These are phyloP conservation scores for Pempheris klunzingeri DNA, from an alignment of 2,797 vertebrate species.

Conservation along the genomic window DNA sequence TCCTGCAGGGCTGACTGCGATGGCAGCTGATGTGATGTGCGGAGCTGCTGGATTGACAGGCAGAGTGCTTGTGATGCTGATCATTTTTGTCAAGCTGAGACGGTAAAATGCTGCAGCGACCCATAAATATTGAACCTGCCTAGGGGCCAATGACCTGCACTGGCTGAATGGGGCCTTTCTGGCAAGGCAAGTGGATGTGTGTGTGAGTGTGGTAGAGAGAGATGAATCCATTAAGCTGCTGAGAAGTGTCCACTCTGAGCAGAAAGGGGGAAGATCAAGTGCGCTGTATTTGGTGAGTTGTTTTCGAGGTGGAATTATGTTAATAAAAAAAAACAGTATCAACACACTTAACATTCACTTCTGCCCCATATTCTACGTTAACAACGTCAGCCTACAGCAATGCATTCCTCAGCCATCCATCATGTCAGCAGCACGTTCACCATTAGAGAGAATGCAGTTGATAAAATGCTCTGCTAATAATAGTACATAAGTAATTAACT, in stretches of 20 bases:
- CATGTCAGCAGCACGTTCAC: constrained; percentile 4
- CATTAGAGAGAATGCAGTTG: not conserved
- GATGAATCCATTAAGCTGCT: constrained; percentile 50
- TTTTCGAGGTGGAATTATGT: constrained; percentile 36
- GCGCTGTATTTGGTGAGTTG: constrained; percentile 29
- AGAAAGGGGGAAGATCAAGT: constrained; percentile 44
- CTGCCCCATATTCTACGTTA: not conserved
- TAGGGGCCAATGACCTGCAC: constrained; percentile 67
- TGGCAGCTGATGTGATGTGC: constrained; percentile 59
- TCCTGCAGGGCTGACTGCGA: constrained; percentile 40
- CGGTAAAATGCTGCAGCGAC: constrained; percentile 63
- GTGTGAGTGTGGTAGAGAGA: constrained; percentile 11
- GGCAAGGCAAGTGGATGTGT: constrained; percentile 25
- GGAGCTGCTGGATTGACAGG: constrained; percentile 65
- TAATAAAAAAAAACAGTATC: constrained; percentile 22
- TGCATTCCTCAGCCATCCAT: constrained; percentile 10
- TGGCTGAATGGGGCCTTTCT: constrained; percentile 53
- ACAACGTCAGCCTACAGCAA: not conserved
- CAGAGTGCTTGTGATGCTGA: constrained; percentile 70
- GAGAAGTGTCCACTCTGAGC: constrained; percentile 36
- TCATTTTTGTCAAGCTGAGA: constrained; percentile 76
- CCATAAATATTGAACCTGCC: constrained; percentile 82
- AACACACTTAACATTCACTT: constrained; percentile 4
- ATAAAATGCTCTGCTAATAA: too few relatives aligned
- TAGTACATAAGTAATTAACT: too few relatives aligned